Conservation (phyloP, 2,888 invertebrate species). For the Pheosia tremula region DNA sequence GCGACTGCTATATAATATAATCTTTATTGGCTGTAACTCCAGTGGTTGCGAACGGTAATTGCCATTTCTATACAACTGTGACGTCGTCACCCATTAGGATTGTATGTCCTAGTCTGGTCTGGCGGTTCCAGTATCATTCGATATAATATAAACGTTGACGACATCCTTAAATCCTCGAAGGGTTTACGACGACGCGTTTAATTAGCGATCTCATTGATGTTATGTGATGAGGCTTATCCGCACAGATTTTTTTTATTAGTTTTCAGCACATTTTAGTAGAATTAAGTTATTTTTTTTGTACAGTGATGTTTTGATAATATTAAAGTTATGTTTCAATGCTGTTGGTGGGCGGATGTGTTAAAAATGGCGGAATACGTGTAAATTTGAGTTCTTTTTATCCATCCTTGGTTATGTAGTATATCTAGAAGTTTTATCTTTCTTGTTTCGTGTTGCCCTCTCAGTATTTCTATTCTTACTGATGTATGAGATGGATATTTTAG, state of each 20-base stretch:
- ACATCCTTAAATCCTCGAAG: background rate
- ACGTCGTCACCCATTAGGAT: background rate
- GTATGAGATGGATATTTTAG: too few relatives aligned
- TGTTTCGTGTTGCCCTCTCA: too few relatives aligned
- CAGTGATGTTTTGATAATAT: conserved; percentile 56
- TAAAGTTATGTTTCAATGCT: conserved; percentile 55
- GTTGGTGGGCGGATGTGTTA: conserved; percentile 6
- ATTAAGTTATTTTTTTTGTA: conserved; percentile 63
- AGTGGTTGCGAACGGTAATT: background rate
- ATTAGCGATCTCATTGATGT: conserved; percentile 70
- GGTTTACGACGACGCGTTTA: conserved; percentile 23
- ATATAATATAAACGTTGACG: too few relatives aligned
- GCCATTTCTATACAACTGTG: background rate
- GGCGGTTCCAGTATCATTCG: background rate
- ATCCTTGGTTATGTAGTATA: too few relatives aligned
- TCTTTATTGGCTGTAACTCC: background rate
- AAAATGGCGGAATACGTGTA: background rate
- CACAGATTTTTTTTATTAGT: conserved; percentile 45
- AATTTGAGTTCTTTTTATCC: too few relatives aligned
- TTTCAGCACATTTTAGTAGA: conserved; percentile 54
- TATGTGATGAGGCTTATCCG: conserved; percentile 71
- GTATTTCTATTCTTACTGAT: too few relatives aligned
- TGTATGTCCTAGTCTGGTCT: background rate
- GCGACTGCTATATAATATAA: background rate
- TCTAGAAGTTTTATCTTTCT: background rate